Percentiles rank a stretch among this genome's conserved stretches.
Evolutionary conservation across 2,113 vertebrate genomes (phyloP).

Genomic region (Felis chaus): DNA sequence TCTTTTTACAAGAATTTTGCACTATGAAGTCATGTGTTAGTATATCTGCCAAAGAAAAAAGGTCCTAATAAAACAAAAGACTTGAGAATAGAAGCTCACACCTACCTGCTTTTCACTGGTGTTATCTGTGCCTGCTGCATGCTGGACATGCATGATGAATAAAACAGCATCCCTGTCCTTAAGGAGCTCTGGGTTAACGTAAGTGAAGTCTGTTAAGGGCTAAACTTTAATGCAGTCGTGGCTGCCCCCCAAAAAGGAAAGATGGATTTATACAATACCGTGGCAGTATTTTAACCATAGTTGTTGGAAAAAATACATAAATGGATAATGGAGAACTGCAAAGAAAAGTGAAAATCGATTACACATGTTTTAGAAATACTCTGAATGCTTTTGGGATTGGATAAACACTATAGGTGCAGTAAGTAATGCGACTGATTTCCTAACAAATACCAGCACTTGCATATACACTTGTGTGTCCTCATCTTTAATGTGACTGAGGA

Average conservation of each 20-base stretch:
- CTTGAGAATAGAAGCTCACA: background rate
- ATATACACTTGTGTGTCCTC: background rate
- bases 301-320: slow-evolving; percentile 39
- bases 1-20: background rate
- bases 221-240: background rate
- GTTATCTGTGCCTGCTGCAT: background rate
- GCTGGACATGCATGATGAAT: rapidly evolving
- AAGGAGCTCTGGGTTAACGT: background rate
- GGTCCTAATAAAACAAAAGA: background rate
- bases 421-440: background rate
- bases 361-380: background rate
- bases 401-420: background rate
- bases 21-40: background rate
- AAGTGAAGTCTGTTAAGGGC: background rate
- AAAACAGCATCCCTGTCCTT: background rate
- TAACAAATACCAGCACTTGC: background rate
- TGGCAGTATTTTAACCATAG: background rate
- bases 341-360: background rate
- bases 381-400: background rate
- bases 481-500: background rate
- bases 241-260: background rate
- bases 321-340: background rate
- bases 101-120: background rate
- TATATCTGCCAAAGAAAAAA: background rate
- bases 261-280: background rate